phyloP scores from a whole-genome alignment of 2,113 vertebrate genomes.

The Cinclus cinclus region DNA sequence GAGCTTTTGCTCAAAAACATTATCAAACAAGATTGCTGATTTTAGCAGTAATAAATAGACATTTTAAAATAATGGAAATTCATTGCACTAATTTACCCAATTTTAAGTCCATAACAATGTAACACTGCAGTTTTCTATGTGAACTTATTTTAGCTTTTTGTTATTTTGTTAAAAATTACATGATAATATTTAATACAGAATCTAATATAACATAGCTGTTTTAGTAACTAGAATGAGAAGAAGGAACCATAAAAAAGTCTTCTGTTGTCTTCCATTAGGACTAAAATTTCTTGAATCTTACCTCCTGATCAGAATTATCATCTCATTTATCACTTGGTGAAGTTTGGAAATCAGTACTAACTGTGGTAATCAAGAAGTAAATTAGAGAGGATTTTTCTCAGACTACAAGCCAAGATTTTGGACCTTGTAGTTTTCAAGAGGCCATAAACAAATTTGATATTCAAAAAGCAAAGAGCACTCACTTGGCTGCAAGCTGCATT shows the following conservation, averaged over 20 bases:
- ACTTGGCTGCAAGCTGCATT: background rate
- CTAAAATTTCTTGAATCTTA: background rate
- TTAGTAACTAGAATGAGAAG: background rate
- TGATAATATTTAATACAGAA: background rate
- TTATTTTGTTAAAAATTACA: background rate
- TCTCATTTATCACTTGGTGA: background rate
- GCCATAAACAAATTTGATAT: background rate
- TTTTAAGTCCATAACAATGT: background rate
- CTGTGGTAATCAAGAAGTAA: background rate
- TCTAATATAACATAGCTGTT: background rate
- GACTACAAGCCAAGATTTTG: background rate
- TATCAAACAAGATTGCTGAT: background rate
- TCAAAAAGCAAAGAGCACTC: background rate
- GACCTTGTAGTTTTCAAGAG: background rate
- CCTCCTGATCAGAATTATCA: background rate
- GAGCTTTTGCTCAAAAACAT: background rate
- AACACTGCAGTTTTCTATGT: background rate
- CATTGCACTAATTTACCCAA: background rate
- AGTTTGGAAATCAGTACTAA: background rate
- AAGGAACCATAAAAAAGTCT: background rate
- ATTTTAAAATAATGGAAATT: background rate
- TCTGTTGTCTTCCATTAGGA: background rate
- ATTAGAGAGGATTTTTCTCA: background rate
- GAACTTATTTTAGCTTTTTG: background rate
- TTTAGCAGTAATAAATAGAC: background rate